Evolutionary conservation across 2,113 vertebrate species (phyloP).

Genomic region (Rafetus swinhoei): DNA sequence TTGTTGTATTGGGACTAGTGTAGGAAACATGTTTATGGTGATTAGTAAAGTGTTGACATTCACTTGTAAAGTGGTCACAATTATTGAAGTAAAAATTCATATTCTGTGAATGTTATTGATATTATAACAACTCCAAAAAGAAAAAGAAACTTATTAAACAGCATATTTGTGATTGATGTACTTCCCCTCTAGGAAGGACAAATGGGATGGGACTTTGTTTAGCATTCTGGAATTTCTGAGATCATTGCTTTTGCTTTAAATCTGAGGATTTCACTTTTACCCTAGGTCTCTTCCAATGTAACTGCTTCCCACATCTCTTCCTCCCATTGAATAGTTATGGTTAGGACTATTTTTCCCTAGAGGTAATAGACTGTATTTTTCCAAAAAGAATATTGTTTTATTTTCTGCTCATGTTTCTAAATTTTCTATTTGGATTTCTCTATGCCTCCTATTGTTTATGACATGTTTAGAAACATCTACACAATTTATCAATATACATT

Average conservation of each 20-base stretch:
- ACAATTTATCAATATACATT: not conserved
- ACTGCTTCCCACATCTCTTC: not conserved
- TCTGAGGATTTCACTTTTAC: not conserved
- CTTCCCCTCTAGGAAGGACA: not conserved
- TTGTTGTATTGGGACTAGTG: not conserved
- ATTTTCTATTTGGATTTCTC: slow-evolving; percentile 17
- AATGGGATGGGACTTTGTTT: not conserved
- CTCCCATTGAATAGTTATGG: not conserved
- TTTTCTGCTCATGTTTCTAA: slow-evolving; percentile 29
- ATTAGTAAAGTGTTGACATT: not conserved
- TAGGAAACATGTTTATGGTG: not conserved
- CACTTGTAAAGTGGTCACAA: not conserved
- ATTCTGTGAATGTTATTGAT: not conserved
- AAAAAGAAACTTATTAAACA: not conserved
- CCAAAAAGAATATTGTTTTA: not conserved
- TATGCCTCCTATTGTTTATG: not conserved
- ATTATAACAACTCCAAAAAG: not conserved
- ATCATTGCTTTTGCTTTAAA: not conserved
- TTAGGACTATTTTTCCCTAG: slow-evolving; percentile 13
- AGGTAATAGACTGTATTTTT: not conserved
- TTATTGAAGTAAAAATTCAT: not conserved
- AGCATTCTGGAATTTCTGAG: not conserved
- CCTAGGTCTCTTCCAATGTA: not conserved
- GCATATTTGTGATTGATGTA: not conserved
- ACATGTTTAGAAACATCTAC: not conserved